Base-by-base conservation (phyloP, 2,113 vertebrate species). In the Poeciliopsis turrubarensis region DNA sequence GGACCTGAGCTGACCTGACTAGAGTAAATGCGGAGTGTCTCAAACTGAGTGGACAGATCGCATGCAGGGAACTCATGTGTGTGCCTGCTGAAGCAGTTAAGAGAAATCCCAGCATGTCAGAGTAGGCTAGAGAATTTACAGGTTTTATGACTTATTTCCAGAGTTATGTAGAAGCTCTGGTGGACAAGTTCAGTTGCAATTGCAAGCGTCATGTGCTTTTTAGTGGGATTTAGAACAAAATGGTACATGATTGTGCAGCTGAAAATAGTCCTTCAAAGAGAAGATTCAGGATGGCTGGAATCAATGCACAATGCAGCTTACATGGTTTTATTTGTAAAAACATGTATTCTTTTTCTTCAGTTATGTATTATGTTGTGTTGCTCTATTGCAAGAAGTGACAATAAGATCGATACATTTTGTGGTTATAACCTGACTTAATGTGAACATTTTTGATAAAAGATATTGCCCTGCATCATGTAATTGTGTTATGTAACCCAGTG, bases 1-100 rank as follows among this genome's bases (percentile, higher is more conserved):
- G 81, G 82, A 86, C 87, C 75, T 47, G 73, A 81, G 79, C 75
- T 68, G 74, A 82, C 79, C 90, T 81, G 85, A 87, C 82, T 73
- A 60, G 77, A 54, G 85, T 73, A 77, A 85, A 87, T 57, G 74
- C 62, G 32, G 72, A 77, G 71, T 64, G 81, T 78, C 73, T 85
- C 64, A 60, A 86, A 87, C 72, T 77, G 72, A 31, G 73, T 34
- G 78, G 71, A 80, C 78, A 73, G 86, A 74, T 51, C 4, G 70
- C 44, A 68, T 68, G 72, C 83, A 80, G 77, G 54, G 39, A 68
- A 67, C 73, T 86, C 41, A 29, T 71, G 77, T 72, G 73, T 72
- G 71, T 72, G 78, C 71, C 78, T n/a, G 64, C 68, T 71, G 61
- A 77, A 81, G 75, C 29, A 13, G 67, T 27, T 17, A 54, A 79